Conservation (phyloP, 2,113 vertebrate species). For the human region DNA sequence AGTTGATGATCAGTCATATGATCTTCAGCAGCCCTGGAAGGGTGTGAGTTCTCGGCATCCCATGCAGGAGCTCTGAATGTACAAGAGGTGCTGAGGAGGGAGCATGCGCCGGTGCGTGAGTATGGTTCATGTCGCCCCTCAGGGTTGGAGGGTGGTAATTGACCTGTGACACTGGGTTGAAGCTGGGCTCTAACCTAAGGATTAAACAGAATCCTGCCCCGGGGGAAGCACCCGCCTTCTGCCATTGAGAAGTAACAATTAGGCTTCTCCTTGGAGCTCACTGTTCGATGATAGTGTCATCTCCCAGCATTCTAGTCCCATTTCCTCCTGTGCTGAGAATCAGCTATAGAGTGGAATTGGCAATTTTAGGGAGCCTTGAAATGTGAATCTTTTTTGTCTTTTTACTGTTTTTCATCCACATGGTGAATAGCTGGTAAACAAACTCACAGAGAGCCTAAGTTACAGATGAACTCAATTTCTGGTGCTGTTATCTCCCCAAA, state of each 20-base stretch:
- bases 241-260: background rate
- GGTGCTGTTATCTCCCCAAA: background rate
- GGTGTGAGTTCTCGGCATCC: background rate
- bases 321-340: background rate
- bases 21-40: background rate
- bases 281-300: background rate
- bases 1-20: background rate
- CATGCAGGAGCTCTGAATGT: background rate
- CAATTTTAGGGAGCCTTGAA: constrained; percentile 26
- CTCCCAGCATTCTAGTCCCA: background rate
- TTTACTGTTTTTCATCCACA: background rate
- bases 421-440: background rate
- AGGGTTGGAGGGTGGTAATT: background rate
- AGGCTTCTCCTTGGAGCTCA: background rate
- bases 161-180: background rate
- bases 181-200: background rate
- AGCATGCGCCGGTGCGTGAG: rapidly evolving
- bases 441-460: constrained; percentile 9
- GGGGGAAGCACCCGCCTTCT: background rate
- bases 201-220: background rate
- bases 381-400: constrained; percentile 19
- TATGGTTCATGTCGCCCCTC: background rate
- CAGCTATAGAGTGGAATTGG: background rate
- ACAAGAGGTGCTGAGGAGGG: background rate
- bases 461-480: constrained; percentile 12